Base-by-base conservation (phyloP, 2,888 invertebrate genomes). In the Drosophila lacicola region DNA sequence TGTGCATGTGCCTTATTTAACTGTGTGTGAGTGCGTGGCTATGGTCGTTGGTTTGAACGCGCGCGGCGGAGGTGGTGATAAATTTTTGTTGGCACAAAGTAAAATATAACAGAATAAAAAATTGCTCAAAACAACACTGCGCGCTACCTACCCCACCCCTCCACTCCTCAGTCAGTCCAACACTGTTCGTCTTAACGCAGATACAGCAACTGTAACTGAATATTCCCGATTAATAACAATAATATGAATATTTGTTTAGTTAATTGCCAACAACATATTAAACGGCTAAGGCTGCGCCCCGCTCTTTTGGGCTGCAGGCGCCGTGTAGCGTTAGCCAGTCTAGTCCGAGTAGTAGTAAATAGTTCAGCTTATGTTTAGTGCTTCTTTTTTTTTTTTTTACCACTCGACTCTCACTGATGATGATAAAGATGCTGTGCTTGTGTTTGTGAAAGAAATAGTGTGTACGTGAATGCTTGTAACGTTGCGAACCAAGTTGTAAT, bases 71-170 rank as follows among this genome's bases (percentile, higher is more conserved):
- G 86, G 78, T 78, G 83, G 76, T 83, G 79, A 83, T 83, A 83
- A 74, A 79, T 70, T 86, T 85, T 81, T 85, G 86, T 83, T 83
- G 81, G 86, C 86, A 86, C 81, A 86, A 86, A 83, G 83, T 83
- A 84, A 86, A 84, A 86, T 81, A 86, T 78, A 86, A 78, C 84
- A 79, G 77, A 81, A 70, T 62, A 69, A 66, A 68, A 65, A 74
- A 70, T 67, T 57, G 61, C 49, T 65, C 74, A 57, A 64, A 74
- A 64, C 60, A 61, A 56, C 41, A 79, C 57, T 62, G 65, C 73
- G 49, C 54, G 56, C 67, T 69, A 66, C 58, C 55, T 29, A 29
- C 62, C 62, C 61, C 21, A 11, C 60, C 60, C 58, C 21, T 11
- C 50, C 29, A 33, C 4, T 17, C 6, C 36, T 8, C 8, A 29